Conservation (phyloP, 2,888 invertebrate species). For the Pterobdella sp. region DNA sequence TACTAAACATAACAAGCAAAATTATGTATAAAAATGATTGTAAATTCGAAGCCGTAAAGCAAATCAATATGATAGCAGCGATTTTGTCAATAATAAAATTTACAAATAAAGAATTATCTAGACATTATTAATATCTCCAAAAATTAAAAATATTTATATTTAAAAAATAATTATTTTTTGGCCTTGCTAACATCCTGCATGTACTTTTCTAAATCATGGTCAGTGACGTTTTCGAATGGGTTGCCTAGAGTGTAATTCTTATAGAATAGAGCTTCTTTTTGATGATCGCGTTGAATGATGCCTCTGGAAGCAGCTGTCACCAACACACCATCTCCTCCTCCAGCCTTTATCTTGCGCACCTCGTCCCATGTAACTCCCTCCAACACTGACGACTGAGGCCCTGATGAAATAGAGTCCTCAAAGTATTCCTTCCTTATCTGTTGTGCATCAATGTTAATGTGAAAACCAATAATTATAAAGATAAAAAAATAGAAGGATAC, state of each 20-base stretch:
- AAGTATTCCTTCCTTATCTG: conserved; percentile 48
- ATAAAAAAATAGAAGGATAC: neutral
- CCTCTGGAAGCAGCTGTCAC: conserved; percentile 96
- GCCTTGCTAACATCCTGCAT: conserved; percentile 43
- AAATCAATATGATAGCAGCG: too few relatives aligned
- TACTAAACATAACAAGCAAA: too few relatives aligned
- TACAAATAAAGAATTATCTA: too few relatives aligned
- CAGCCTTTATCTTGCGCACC: conserved; percentile 59
- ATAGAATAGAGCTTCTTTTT: conserved; percentile 92
- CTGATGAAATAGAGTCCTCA: conserved; percentile 88
- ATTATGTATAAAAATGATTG: too few relatives aligned
- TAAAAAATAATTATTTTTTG: too few relatives aligned
- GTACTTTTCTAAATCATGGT: conserved; percentile 85
- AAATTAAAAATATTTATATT: too few relatives aligned
- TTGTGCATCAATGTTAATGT: neutral
- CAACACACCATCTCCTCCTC: conserved; percentile 31
- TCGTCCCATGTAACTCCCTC: conserved; percentile 98
- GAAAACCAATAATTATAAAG: neutral
- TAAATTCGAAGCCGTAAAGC: too few relatives aligned
- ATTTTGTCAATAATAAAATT: too few relatives aligned
- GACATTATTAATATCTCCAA: too few relatives aligned
- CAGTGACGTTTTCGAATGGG: conserved; percentile 92
- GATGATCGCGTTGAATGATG: conserved; percentile 94
- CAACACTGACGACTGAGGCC: conserved; percentile 93
- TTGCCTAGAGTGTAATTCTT: conserved; percentile 95